Conservation (phyloP, 2,113 vertebrate genomes). For the Uria lomvia region DNA sequence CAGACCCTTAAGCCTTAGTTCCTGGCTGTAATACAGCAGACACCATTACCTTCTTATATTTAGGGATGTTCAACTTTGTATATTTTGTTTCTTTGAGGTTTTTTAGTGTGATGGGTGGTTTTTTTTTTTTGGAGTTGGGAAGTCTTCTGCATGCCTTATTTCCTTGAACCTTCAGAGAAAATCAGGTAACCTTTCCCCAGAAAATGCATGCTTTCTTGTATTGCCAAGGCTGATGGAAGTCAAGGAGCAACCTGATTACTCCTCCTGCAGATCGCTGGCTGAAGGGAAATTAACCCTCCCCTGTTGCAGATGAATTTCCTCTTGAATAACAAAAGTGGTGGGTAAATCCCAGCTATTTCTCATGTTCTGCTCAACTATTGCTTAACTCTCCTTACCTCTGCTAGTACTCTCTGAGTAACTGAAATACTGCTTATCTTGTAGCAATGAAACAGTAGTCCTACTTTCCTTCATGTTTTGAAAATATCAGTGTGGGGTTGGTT, state of each 20-base stretch:
- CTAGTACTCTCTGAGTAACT: neutral
- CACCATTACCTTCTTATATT: neutral
- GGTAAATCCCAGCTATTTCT: neutral
- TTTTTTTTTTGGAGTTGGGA: neutral
- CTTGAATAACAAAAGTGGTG: neutral
- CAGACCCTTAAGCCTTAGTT: neutral
- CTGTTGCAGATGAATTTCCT: neutral
- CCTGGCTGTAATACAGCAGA: neutral
- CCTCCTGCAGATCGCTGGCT: neutral
- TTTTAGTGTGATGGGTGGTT: fast-evolving
- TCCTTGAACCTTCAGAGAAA: neutral
- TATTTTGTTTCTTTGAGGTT: neutral
- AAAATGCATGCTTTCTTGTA: neutral
- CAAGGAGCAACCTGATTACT: neutral
- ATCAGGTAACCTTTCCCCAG: fast-evolving
- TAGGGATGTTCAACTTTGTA: neutral
- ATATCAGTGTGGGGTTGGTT: too few relatives aligned
- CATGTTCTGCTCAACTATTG: neutral
- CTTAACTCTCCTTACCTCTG: neutral
- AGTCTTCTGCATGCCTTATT: neutral
- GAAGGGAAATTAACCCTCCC: neutral
- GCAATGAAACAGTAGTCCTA: neutral
- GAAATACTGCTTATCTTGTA: neutral
- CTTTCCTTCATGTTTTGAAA: neutral
- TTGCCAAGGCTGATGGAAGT: neutral